phyloP scores from a whole-genome alignment of 2,113 vertebrate genomes.

The Embiotoca jacksoni region DNA sequence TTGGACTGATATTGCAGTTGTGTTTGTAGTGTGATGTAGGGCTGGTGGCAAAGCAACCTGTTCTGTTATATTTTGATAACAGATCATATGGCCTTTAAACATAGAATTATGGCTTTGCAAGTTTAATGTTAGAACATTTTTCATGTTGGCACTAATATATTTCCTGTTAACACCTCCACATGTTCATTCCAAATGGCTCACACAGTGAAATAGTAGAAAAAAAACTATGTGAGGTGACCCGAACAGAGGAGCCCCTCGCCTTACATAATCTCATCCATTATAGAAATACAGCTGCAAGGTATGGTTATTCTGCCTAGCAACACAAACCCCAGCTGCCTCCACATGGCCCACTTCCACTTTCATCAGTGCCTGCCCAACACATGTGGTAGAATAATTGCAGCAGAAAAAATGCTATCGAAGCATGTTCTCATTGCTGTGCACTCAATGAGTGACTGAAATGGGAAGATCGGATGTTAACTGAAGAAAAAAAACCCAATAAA shows the following conservation, averaged over 20 bases:
- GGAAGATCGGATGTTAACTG: neutral
- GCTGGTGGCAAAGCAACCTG: no score
- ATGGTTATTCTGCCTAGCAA: slow-evolving; percentile 67
- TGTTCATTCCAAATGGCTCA: no score
- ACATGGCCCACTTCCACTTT: slow-evolving; percentile 53
- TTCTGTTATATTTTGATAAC: no score
- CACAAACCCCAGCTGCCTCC: slow-evolving; percentile 27
- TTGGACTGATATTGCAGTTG: no score
- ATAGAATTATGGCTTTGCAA: no score
- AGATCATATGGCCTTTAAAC: no score
- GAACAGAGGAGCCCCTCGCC: neutral
- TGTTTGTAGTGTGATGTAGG: no score
- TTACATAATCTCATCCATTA: slow-evolving; percentile 40
- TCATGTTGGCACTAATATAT: neutral
- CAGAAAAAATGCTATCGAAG: slow-evolving; percentile 9
- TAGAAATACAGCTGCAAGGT: slow-evolving; percentile 21
- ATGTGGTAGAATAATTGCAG: slow-evolving; percentile 12
- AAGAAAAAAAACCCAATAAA: neutral
- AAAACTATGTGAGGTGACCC: slow-evolving; percentile 2
- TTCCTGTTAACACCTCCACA: neutral
- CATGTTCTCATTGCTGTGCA: neutral
- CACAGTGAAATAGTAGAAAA: neutral
- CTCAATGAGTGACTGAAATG: neutral
- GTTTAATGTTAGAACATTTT: no score
- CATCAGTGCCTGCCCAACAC: slow-evolving; percentile 29